A percentile compares a stretch with the other conserved stretches of the same genome.
Conservation (phyloP, 2,888 invertebrate genomes). For the Schrankia costaestrigalis region DNA sequence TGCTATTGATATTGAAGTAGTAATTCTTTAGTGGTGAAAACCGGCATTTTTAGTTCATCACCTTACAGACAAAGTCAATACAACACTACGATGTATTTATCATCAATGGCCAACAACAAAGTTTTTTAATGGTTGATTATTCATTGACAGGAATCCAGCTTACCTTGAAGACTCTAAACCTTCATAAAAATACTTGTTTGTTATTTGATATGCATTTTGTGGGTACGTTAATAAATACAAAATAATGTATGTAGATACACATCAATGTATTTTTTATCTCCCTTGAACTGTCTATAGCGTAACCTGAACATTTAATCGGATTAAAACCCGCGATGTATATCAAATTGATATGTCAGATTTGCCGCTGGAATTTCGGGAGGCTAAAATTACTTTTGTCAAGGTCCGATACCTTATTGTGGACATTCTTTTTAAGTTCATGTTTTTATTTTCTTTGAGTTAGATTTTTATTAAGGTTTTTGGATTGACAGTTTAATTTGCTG, state of each 20-base stretch:
- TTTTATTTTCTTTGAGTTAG: too few relatives aligned
- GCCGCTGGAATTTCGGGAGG: constrained; percentile 31
- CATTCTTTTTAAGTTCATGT: too few relatives aligned
- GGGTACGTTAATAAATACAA: constrained; percentile 7
- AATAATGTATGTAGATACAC: constrained; percentile 11
- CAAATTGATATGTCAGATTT: constrained; percentile 51
- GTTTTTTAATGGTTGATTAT: constrained; percentile 2
- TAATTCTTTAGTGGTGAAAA: too few relatives aligned
- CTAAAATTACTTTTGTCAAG: constrained; percentile 28
- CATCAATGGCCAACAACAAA: too few relatives aligned
- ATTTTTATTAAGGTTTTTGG: too few relatives aligned
- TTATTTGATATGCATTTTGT: constrained; percentile 19
- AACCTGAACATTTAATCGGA: constrained; percentile 49
- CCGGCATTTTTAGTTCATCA: too few relatives aligned
- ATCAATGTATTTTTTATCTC: constrained; percentile 25
- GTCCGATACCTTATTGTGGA: constrained; percentile 6
- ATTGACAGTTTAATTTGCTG: too few relatives aligned
- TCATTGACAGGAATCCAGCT: neutral
- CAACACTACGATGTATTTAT: too few relatives aligned
- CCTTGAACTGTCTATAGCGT: constrained; percentile 18
- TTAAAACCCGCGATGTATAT: constrained; percentile 44
- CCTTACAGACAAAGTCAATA: too few relatives aligned
- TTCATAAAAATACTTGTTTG: neutral
- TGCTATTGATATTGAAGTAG: too few relatives aligned
- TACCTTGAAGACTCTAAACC: neutral